Conservation (phyloP, 2,888 invertebrate genomes). For the Mesoligia furuncula region DNA sequence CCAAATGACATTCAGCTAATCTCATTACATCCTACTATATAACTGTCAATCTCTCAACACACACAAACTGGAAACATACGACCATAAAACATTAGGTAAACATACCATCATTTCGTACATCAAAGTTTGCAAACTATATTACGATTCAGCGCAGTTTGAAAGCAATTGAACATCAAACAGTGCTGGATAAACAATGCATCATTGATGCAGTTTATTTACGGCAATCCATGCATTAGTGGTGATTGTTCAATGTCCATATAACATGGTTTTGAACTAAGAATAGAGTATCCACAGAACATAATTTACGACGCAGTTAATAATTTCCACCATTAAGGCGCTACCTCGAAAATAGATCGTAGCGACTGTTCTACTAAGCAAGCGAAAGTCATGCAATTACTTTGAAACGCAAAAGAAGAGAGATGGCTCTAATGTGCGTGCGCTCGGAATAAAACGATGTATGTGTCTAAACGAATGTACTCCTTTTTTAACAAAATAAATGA, state of each 20-base stretch:
- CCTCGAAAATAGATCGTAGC: too few species aligned
- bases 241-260: background rate
- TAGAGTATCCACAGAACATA: constrained; percentile 1
- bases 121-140: constrained; percentile 34
- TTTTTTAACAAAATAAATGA: too few species aligned
- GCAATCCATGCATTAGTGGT: constrained; percentile 24
- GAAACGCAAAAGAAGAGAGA: too few species aligned
- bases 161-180: constrained; percentile 44
- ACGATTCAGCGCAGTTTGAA: constrained; percentile 28
- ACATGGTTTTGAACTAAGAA: constrained; percentile 13
- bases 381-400: too few species aligned
- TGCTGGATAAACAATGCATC: constrained; percentile 14
- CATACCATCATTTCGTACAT: constrained; percentile 12
- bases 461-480: too few species aligned
- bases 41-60: background rate
- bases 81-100: constrained; percentile 20
- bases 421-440: too few species aligned
- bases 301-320: constrained; percentile 13
- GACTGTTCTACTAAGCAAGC: too few species aligned
- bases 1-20: background rate
- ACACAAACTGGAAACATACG: constrained; percentile 9
- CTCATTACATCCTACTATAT: background rate
- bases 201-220: constrained; percentile 38
- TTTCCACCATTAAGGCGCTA: background rate
- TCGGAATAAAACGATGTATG: too few species aligned